These are phyloP conservation scores for Ochlodes sylvanus DNA, from an alignment of 2,888 invertebrate genomes.

Conservation along the genomic window DNA sequence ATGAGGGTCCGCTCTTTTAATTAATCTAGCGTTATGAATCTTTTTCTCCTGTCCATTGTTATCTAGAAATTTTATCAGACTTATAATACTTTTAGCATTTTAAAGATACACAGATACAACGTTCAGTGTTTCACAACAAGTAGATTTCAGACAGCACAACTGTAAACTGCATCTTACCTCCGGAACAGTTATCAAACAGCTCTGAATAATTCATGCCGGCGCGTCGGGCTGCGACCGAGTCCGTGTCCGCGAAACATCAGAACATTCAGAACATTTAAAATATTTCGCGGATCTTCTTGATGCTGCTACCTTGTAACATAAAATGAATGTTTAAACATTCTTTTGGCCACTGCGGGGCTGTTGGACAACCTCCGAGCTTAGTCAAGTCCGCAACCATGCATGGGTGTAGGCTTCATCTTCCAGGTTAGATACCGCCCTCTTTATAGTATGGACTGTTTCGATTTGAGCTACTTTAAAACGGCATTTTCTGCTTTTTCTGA, in stretches of 20 bases:
- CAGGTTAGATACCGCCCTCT: no score
- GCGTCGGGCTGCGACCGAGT: slow-evolving; percentile 34
- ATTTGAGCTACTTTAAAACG: no score
- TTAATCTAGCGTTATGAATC: slow-evolving; percentile 3
- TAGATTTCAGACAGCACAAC: slow-evolving; percentile 18
- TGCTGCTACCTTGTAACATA: neutral
- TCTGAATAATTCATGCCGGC: slow-evolving; percentile 53
- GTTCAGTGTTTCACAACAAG: slow-evolving; percentile 21
- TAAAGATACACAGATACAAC: neutral
- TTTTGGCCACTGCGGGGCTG: no score
- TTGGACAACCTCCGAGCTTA: no score
- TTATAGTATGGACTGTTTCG: no score
- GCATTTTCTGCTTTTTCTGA: no score
- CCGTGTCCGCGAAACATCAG: slow-evolving; percentile 5
- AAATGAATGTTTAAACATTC: neutral
- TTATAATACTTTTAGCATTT: no score
- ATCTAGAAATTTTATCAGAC: no score
- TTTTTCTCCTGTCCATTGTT: neutral
- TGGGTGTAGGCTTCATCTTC: no score
- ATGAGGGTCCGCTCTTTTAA: slow-evolving; percentile 1
- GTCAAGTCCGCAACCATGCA: no score
- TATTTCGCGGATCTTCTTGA: slow-evolving; percentile 4
- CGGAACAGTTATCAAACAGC: slow-evolving; percentile 45
- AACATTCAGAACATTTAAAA: slow-evolving; percentile 3
- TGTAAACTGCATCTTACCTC: slow-evolving; percentile 48